Conservation (phyloP, 1,140 invertebrate species). For the Papilio dardanus region DNA sequence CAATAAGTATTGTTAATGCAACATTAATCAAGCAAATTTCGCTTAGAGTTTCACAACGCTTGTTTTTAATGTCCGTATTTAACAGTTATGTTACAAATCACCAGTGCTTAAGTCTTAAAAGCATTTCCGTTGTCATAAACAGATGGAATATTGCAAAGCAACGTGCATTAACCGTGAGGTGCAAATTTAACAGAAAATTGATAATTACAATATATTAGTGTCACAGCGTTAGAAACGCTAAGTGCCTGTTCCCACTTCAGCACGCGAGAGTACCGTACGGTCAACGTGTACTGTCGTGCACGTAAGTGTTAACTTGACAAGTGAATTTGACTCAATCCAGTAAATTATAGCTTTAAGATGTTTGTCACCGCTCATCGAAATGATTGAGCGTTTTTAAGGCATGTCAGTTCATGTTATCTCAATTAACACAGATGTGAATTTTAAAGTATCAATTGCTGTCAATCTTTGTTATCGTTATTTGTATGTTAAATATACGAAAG, state of each 20-base stretch:
- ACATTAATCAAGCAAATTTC: background rate
- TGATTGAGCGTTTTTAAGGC: background rate
- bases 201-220: conserved; percentile 34
- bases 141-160: conserved; percentile 1
- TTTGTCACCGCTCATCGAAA: conserved; percentile 8
- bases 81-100: conserved; percentile 14
- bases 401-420: conserved; percentile 42
- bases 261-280: conserved; percentile 24
- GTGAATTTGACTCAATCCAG: background rate
- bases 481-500: background rate
- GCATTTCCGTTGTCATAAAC: conserved; percentile 26
- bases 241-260: conserved; percentile 23
- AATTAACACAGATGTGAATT: conserved; percentile 38
- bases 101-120: background rate
- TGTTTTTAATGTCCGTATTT: background rate
- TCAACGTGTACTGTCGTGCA: conserved; percentile 29
- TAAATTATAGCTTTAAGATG: conserved; percentile 25
- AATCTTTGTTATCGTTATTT: background rate
- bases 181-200: conserved; percentile 33
- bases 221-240: conserved; percentile 31
- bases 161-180: conserved; percentile 22
- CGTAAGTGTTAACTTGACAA: conserved; percentile 6
- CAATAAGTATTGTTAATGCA: background rate
- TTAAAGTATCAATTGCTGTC: background rate
- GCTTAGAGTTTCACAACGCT: background rate